These are phyloP conservation scores for Notodromas monacha DNA, from an alignment of 2,888 invertebrate species.

Conservation along the genomic window DNA sequence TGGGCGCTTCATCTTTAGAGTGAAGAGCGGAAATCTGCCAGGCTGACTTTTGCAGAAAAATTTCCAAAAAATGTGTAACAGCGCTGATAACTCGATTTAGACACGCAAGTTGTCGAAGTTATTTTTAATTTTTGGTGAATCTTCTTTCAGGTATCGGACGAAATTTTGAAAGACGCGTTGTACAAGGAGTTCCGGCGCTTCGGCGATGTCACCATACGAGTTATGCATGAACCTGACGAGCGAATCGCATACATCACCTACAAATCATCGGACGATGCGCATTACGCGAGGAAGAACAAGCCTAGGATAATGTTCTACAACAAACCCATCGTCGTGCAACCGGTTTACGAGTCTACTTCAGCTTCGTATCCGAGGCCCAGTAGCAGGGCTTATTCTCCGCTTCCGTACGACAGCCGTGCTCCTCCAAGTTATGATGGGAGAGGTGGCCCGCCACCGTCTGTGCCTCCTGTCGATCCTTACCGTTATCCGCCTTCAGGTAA, in stretches of 20 bases:
- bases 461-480: constrained; percentile 1
- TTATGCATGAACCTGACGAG: constrained; percentile 58
- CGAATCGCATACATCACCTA: constrained; percentile 83
- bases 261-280: constrained; percentile 64
- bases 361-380: constrained; percentile 7
- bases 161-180: constrained; percentile 62
- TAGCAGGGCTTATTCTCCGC: constrained; percentile 37
- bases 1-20: no score
- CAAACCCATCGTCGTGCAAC: constrained; percentile 65
- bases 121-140: no score
- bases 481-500: no score
- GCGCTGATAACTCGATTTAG: no score
- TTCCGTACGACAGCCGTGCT: no score
- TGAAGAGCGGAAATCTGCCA: no score
- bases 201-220: constrained; percentile 69
- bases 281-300: constrained; percentile 73
- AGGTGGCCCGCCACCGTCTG: constrained; percentile 30
- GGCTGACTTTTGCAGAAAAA: no score
- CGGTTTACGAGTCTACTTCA: constrained; percentile 51
- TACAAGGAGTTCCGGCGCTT: constrained; percentile 79
- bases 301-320: constrained; percentile 69
- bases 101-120: no score
- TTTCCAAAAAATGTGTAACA: no score
- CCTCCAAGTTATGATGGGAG: constrained; percentile 17
- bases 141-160: constrained; percentile 77